Base-by-base conservation (phyloP, 2,797 vertebrate species). In the Gymnoscopelus microlampas region DNA sequence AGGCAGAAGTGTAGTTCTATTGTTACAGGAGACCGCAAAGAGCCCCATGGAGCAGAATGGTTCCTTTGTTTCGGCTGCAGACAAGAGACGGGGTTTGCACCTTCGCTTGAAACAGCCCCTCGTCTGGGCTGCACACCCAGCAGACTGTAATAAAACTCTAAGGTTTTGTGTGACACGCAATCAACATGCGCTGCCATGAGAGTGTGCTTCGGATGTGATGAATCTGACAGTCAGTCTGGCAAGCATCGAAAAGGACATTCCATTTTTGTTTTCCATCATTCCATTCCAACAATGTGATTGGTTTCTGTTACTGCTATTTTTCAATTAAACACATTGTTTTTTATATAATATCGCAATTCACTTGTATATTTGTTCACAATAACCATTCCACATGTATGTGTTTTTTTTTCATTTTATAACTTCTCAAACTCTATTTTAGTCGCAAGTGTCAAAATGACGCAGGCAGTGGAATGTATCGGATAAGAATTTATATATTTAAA, bases 1-100 rank as follows among this genome's bases (percentile, higher is more conserved):
- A 66, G 0, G 29, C 50, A 71, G 63, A 50, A 73, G 32, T 15
- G 50, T 47, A 35, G 32, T 57, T 73, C 78, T 83, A 53, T 85
- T 85, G 81, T 85, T 84, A 70, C 77, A 60, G 24, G 54, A 68
- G 75, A 65, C 62, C 12, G 68, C 50, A 59, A 44, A 77, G 68
- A 58, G 69, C 66, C 56, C 56, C 62, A 14, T 29, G 61, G 62
- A 78, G 76, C 70, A 86, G 77, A 91, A 88, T 81, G 78, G 26
- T 48, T 71, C 68, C 78, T 87, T 90, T 91, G 88, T 90, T 85
- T 86, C 65, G 74, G 71, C 70, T 76, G 73, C 26, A 85, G 86
- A 87, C 86, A 57, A 79, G 72, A 86, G 72, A 78, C 44, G 54
- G 78, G 79, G 79, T 71, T 44, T 74, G 77, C 56, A 57, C 76